Conservation (phyloP, 2,113 vertebrate species). For the Cyprinodon brontotheroides region DNA sequence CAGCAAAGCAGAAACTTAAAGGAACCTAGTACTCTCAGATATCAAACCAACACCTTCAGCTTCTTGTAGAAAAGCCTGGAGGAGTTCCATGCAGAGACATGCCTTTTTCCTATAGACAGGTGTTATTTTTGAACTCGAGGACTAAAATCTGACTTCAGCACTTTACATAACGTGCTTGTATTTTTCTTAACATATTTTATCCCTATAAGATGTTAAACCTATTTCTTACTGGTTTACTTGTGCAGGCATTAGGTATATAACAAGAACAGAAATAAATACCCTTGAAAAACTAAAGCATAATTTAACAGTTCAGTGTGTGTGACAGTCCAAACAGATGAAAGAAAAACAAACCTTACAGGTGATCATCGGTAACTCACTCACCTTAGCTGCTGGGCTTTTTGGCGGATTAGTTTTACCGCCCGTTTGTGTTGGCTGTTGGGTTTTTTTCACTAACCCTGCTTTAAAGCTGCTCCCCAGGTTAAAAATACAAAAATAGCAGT, state of each 20-base stretch:
- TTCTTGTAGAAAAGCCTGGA: no score
- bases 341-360: not conserved
- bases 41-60: no score
- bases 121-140: no score
- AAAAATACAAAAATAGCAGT: not conserved
- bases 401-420: not conserved
- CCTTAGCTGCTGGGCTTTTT: conserved; percentile 11
- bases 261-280: not conserved
- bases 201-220: no score
- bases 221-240: not conserved
- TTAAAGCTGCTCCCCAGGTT: not conserved
- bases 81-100: no score
- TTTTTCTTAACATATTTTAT: no score
- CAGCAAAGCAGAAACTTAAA: no score
- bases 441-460: not conserved
- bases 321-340: not conserved
- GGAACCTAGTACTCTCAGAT: no score
- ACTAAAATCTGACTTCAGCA: no score
- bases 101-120: no score
- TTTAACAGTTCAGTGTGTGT: not conserved
- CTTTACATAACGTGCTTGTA: no score
- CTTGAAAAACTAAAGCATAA: not conserved
- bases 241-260: not conserved
- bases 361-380: conserved; percentile 7
- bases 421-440: not conserved